Percentiles rank a stretch among this genome's conserved stretches.
Conservation (phyloP, 2,797 vertebrate genomes). For the Sebastes vulpes region DNA sequence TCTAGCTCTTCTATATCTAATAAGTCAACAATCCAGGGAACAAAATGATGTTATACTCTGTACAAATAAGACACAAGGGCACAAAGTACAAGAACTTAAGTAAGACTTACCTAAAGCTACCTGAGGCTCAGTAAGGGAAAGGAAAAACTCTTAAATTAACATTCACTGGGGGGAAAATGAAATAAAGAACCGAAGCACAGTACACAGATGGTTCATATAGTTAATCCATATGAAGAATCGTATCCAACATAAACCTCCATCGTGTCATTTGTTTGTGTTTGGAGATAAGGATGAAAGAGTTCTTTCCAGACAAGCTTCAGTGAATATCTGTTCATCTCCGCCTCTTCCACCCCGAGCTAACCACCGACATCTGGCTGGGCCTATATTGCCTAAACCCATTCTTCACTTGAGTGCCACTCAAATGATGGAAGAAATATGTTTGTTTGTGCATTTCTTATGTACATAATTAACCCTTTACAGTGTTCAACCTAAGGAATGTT, state of each 20-base stretch:
- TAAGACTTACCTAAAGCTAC: background rate
- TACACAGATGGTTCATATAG: conserved; percentile 19
- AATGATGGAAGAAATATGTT: conserved; percentile 2
- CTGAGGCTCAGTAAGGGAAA: background rate
- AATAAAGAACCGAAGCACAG: background rate
- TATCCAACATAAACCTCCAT: conserved; percentile 4
- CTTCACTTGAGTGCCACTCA: conserved; percentile 18
- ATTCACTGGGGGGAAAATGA: background rate
- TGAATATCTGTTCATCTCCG: conserved; percentile 69
- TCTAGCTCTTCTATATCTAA: background rate
- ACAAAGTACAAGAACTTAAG: background rate
- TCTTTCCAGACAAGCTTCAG: conserved; percentile 54
- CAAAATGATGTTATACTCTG: background rate
- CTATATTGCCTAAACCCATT: conserved; percentile 32
- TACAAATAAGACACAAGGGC: background rate
- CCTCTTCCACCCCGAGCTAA: conserved; percentile 64
- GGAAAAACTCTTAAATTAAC: background rate
- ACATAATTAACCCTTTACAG: background rate
- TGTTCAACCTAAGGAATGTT: background rate
- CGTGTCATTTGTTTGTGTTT: conserved; percentile 62
- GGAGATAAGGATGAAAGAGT: conserved; percentile 77
- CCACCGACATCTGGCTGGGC: conserved; percentile 70
- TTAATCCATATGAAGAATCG: conserved; percentile 43
- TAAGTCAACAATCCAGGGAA: background rate
- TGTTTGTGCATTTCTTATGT: conserved; percentile 19